Conservation (phyloP, 2,888 invertebrate genomes). For the Gasteruption jaculator region DNA sequence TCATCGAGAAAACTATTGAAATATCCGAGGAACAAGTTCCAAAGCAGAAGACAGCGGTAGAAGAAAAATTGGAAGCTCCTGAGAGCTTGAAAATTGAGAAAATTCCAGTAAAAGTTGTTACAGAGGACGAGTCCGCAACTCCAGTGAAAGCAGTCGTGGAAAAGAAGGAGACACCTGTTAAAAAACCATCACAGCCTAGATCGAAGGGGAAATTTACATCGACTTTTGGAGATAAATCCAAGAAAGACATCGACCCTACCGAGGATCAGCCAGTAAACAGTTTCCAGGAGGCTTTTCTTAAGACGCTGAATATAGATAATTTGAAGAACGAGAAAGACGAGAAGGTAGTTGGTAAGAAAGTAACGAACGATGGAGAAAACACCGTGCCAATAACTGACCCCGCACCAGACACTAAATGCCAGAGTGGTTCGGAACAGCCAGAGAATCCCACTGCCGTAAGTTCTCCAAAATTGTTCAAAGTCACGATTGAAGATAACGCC, state of each 20-base stretch:
- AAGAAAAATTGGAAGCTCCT: neutral
- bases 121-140: too few relatives aligned
- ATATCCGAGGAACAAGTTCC: slow-evolving; percentile 3
- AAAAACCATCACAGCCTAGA: slow-evolving; percentile 27
- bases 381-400: slow-evolving; percentile 12
- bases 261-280: slow-evolving; percentile 36
- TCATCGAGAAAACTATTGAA: neutral
- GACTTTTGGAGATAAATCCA: slow-evolving; percentile 30
- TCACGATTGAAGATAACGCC: too few relatives aligned
- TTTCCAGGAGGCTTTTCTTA: slow-evolving; percentile 41
- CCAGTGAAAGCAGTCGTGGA: too few relatives aligned
- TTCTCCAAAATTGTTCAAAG: too few relatives aligned
- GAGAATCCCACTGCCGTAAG: too few relatives aligned
- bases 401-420: slow-evolving; percentile 5
- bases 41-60: neutral
- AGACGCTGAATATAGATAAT: slow-evolving; percentile 39
- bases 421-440: slow-evolving; percentile 1
- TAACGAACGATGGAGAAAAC: slow-evolving; percentile 19
- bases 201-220: slow-evolving; percentile 33
- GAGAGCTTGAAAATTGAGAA: slow-evolving; percentile 8
- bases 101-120: too few relatives aligned
- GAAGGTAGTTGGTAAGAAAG: slow-evolving; percentile 23
- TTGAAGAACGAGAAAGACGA: slow-evolving; percentile 29
- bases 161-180: too few relatives aligned
- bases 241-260: slow-evolving; percentile 26